Evolutionary conservation across 2,113 vertebrate species (phyloP).

Genomic region (Fulica atra): DNA sequence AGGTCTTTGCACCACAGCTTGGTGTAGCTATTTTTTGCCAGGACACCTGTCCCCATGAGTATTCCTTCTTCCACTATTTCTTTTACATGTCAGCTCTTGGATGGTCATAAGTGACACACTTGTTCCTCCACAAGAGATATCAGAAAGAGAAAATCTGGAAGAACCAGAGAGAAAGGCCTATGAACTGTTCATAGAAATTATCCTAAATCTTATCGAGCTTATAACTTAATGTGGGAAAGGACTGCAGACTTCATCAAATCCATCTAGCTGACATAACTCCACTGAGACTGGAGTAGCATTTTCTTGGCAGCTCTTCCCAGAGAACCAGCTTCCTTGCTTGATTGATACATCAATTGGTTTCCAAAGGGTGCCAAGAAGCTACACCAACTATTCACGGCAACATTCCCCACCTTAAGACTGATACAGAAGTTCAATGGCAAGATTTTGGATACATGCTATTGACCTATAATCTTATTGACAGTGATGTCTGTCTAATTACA

Average conservation of each 20-base stretch:
- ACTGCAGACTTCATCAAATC: not conserved
- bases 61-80: not conserved
- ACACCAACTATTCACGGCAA: not conserved
- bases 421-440: not conserved
- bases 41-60: not conserved
- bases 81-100: not conserved
- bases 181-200: not conserved
- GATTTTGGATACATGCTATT: not conserved
- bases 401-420: not conserved
- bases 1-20: not conserved
- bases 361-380: not conserved
- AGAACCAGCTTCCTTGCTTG: not conserved
- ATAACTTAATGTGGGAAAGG: not conserved
- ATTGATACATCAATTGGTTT: not conserved
- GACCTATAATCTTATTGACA: not conserved
- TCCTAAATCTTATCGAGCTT: not conserved
- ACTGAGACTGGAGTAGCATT: not conserved
- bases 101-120: not conserved
- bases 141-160: not conserved
- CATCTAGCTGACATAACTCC: not conserved
- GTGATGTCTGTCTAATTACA: not conserved
- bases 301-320: not conserved
- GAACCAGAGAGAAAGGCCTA: not conserved
- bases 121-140: not conserved
- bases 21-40: not conserved